phyloP scores from a whole-genome alignment of 2,888 invertebrate species.

The Acronicta alni region DNA sequence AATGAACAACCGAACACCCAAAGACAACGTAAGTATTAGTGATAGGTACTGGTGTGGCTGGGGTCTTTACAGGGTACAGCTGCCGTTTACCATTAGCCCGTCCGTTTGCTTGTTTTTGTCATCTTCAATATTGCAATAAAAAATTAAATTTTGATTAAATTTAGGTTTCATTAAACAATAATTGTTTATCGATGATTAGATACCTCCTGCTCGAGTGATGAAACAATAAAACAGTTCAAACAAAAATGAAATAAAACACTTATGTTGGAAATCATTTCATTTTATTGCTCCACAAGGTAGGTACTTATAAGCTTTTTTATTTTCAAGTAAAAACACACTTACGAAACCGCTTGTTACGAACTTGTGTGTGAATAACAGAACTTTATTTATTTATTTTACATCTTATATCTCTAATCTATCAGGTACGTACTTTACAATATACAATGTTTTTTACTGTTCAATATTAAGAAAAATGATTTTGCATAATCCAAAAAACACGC shows the following conservation, averaged over 20 bases:
- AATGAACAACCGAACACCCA: no score
- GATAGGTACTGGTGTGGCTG: no score
- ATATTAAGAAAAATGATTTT: constrained; percentile 49
- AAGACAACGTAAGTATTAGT: no score
- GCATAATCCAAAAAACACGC: constrained; percentile 64
- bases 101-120: no score
- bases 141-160: no score
- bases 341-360: constrained; percentile 71
- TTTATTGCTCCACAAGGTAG: constrained; percentile 84
- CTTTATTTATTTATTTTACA: constrained; percentile 57
- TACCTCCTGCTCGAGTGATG: no score
- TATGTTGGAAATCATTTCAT: constrained; percentile 77
- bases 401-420: constrained; percentile 76
- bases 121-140: no score
- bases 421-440: constrained; percentile 82
- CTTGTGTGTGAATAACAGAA: constrained; percentile 81
- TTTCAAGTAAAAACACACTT: constrained; percentile 76
- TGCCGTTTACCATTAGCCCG: no score
- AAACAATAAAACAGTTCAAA: constrained; percentile 1
- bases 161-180: no score
- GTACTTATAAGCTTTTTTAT: constrained; percentile 78
- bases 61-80: no score
- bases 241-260: constrained; percentile 64
- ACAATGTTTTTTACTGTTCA: constrained; percentile 64
- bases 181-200: no score